These are phyloP conservation scores for Acronicta psi DNA, from an alignment of 2,888 invertebrate species.

Conservation along the genomic window DNA sequence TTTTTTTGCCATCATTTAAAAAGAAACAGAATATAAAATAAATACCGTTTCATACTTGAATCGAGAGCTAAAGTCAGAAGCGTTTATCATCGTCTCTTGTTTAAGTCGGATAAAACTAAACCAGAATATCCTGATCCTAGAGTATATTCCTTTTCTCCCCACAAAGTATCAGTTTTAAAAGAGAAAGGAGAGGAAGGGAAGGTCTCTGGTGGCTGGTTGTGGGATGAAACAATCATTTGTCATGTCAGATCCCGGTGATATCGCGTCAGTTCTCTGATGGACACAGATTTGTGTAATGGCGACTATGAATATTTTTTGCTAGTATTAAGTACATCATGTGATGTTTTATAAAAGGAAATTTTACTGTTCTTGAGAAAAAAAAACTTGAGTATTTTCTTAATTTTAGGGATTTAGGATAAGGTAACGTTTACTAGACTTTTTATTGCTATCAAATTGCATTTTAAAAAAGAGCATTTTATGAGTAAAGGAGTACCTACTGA, in stretches of 20 bases:
- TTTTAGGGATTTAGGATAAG: too few species aligned
- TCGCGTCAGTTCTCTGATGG: constrained; percentile 77
- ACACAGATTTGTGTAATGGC: constrained; percentile 81
- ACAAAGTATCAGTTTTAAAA: constrained; percentile 8
- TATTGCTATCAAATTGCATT: too few species aligned
- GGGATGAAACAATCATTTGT: constrained; percentile 77
- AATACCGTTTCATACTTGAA: constrained; percentile 25
- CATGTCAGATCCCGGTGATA: constrained; percentile 85
- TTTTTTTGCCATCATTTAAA: too few species aligned
- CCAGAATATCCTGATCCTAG: constrained; percentile 62
- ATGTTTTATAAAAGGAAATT: neutral
- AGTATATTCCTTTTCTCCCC: constrained; percentile 14
- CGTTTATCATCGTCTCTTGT: constrained; percentile 75
- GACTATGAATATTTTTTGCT: constrained; percentile 79
- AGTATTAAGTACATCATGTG: neutral
- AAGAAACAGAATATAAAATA: constrained; percentile 21
- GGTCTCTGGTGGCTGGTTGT: constrained; percentile 64
- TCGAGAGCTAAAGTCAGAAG: constrained; percentile 45
- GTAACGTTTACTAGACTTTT: too few species aligned
- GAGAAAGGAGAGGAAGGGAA: constrained; percentile 36
- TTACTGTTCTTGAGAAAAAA: too few species aligned
- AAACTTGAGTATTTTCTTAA: too few species aligned
- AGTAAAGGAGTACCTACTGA: too few species aligned
- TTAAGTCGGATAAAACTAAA: constrained; percentile 69
- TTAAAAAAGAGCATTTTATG: too few species aligned